phyloP scores from a whole-genome alignment of 2,797 vertebrate species.

The Epinephelus malabaricus region DNA sequence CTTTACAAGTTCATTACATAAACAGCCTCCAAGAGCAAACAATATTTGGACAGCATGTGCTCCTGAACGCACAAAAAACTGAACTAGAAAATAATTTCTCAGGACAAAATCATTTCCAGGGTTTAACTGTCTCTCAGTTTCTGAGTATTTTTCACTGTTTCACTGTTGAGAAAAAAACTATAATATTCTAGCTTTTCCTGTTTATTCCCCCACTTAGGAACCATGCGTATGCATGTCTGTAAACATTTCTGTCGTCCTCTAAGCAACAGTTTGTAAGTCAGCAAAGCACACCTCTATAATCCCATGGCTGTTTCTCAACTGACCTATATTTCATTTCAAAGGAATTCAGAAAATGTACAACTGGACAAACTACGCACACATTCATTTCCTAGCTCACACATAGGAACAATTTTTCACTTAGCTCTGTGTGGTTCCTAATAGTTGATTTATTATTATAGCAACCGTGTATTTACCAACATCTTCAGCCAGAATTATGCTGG shows the following conservation, averaged over 20 bases:
- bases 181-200: background rate
- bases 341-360: background rate
- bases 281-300: background rate
- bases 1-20: too few species aligned
- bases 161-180: background rate
- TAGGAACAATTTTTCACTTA: background rate
- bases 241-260: too few species aligned
- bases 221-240: too few species aligned
- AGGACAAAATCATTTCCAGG: background rate
- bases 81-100: background rate
- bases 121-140: too few species aligned
- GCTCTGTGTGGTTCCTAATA: background rate
- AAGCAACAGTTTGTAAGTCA: too few species aligned
- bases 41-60: too few species aligned
- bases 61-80: too few species aligned
- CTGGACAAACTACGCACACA: background rate
- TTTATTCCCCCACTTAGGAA: background rate
- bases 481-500: slow-evolving; percentile 96
- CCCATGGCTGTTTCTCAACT: background rate
- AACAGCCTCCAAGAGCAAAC: too few species aligned
- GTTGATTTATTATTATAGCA: background rate
- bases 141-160: background rate
- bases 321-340: background rate
- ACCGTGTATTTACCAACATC: slow-evolving; percentile 88
- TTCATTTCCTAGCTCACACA: background rate